phyloP scores from a whole-genome alignment of 2,888 invertebrate species.

The Mythimna ferrago region DNA sequence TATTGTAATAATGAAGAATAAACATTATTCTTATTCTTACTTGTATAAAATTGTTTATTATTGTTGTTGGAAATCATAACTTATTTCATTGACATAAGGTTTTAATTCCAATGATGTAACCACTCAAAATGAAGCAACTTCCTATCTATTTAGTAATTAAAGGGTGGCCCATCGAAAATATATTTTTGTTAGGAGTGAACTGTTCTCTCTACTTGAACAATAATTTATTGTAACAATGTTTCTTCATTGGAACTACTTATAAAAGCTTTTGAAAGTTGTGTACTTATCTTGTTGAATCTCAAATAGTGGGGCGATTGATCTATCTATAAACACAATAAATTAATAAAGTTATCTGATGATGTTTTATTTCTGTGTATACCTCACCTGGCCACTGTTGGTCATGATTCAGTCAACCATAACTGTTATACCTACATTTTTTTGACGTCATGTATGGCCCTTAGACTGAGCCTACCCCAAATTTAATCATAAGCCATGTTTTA shows the following conservation, averaged over 20 bases:
- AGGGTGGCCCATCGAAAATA: constrained; percentile 68
- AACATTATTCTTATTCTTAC: too few relatives aligned
- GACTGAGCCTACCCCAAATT: too few relatives aligned
- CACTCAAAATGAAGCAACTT: too few relatives aligned
- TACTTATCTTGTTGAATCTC: constrained; percentile 84
- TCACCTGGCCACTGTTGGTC: too few relatives aligned
- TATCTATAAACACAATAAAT: constrained; percentile 79
- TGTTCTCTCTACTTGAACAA: constrained; percentile 68
- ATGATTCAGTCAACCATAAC: too few relatives aligned
- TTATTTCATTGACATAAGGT: not conserved
- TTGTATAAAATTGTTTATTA: too few relatives aligned
- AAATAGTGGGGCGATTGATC: constrained; percentile 78
- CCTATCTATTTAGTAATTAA: constrained; percentile 48
- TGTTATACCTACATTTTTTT: too few relatives aligned
- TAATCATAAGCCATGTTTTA: too few relatives aligned
- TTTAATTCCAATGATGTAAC: not conserved
- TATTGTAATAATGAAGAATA: too few relatives aligned
- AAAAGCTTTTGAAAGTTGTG: constrained; percentile 78
- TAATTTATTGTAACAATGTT: constrained; percentile 51
- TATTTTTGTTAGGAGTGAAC: constrained; percentile 85
- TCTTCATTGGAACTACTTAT: constrained; percentile 50
- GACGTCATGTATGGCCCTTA: too few relatives aligned
- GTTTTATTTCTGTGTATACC: constrained; percentile 66
- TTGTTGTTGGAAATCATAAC: not conserved
- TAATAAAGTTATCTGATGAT: constrained; percentile 70